Evolutionary conservation across 2,113 vertebrate species (phyloP).

Genomic region (Ptyas mucosa): DNA sequence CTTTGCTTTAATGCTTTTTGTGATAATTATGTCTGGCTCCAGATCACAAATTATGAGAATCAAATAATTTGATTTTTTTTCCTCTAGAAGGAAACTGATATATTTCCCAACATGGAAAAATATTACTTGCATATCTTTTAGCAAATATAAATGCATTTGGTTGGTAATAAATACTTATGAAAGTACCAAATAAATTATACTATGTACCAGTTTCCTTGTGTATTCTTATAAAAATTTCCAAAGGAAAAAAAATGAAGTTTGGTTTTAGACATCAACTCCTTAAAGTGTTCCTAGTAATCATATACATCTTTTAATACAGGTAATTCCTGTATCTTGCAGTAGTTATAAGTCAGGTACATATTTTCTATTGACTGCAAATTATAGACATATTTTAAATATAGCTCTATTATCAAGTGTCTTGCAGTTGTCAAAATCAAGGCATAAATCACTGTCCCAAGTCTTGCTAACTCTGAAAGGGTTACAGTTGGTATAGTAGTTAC

Average conservation of each 20-base stretch:
- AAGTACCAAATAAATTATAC: neutral
- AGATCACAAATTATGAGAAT: slow-evolving; percentile 11
- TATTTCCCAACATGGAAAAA: neutral
- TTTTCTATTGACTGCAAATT: neutral
- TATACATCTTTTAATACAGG: neutral
- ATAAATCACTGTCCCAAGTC: neutral
- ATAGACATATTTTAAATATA: neutral
- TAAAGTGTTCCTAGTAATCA: neutral
- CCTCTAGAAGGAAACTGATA: neutral
- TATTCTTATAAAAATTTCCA: neutral
- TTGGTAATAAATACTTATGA: slow-evolving; percentile 7
- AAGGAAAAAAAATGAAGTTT: neutral
- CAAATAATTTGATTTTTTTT: neutral
- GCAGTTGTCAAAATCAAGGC: neutral
- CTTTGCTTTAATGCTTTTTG: neutral
- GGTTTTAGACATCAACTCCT: neutral
- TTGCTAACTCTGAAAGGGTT: neutral
- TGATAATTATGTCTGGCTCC: slow-evolving; percentile 26
- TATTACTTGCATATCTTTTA: neutral
- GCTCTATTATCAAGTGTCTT: neutral
- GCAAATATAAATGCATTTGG: neutral
- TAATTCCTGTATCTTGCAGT: neutral
- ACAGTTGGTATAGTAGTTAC: neutral
- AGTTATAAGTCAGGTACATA: neutral
- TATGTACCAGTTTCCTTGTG: neutral